Conservation (phyloP, 2,113 vertebrate genomes). For the Taxidea taxus region DNA sequence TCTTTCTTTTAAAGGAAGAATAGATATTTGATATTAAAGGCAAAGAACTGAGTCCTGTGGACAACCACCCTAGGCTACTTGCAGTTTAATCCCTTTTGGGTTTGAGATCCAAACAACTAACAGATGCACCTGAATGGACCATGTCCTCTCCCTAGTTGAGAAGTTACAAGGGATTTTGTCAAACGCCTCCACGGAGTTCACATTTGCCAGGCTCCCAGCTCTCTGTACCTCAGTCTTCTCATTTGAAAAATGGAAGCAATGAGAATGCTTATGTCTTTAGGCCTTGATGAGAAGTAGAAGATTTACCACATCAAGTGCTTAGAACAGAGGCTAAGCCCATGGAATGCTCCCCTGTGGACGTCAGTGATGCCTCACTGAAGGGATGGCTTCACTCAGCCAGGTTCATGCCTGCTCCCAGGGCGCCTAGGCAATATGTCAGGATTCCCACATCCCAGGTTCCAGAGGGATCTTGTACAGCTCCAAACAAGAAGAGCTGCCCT, state of each 20-base stretch:
- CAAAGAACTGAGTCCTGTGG: not conserved
- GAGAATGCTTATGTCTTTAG: not conserved
- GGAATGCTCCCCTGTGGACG: not conserved
- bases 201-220: not conserved
- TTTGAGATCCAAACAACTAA: not conserved
- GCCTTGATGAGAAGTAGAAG: not conserved
- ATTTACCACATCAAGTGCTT: not conserved
- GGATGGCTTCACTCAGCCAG: not conserved
- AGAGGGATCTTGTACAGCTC: not conserved
- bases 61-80: not conserved
- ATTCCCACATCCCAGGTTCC: not conserved
- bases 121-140: not conserved
- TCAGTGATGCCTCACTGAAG: not conserved
- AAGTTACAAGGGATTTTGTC: not conserved
- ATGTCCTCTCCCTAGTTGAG: not conserved
- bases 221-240: not conserved
- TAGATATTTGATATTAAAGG: not conserved
- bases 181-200: not conserved
- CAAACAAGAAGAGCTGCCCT: not conserved
- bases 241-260: not conserved
- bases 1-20: not conserved
- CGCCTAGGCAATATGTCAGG: not conserved
- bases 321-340: not conserved
- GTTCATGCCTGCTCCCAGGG: not conserved
- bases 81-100: not conserved